phyloP scores from a whole-genome alignment of 2,113 vertebrate genomes.

The Scolopax mira region DNA sequence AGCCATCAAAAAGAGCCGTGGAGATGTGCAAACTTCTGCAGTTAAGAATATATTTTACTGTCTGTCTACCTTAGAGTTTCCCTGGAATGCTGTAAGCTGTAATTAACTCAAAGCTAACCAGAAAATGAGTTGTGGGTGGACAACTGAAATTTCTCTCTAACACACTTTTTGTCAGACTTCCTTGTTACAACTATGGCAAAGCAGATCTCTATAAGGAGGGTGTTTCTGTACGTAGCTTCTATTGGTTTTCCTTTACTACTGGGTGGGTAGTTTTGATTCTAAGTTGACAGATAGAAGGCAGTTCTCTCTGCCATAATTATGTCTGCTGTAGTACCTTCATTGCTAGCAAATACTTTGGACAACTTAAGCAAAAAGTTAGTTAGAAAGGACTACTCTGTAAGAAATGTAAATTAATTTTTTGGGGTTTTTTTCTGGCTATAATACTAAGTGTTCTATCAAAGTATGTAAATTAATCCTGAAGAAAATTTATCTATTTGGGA shows the following conservation, averaged over 20 bases:
- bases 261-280: neutral
- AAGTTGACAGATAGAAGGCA: neutral
- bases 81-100: neutral
- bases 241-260: rapidly evolving
- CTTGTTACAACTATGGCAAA: neutral
- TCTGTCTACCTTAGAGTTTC: neutral
- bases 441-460: neutral
- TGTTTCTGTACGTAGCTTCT: neutral
- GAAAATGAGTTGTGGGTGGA: neutral
- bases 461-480: neutral
- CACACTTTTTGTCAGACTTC: neutral
- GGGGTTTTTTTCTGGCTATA: neutral
- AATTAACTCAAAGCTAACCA: neutral
- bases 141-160: neutral
- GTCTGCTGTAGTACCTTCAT: neutral
- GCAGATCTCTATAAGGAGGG: neutral
- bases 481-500: neutral
- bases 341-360: neutral
- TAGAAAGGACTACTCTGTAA: neutral
- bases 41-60: neutral
- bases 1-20: neutral
- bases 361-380: neutral
- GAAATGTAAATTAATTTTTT: neutral
- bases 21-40: neutral
- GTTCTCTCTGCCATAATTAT: neutral